Evolutionary conservation across 1,140 invertebrate genomes (phyloP).

Genomic region (Telenomus remus): DNA sequence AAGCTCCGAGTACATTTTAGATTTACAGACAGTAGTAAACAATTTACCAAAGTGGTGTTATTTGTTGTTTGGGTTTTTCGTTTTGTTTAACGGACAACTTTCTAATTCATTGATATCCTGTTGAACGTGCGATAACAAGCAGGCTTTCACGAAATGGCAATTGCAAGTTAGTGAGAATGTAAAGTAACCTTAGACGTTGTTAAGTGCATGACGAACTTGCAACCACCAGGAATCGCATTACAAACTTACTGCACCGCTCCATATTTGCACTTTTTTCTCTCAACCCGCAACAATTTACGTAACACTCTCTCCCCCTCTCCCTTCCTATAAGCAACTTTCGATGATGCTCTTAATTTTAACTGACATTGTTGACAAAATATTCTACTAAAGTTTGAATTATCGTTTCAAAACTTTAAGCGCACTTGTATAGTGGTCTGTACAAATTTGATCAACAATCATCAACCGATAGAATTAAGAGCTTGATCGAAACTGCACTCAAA

Average conservation of each 20-base stretch:
- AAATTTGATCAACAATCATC: neutral
- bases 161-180: slow-evolving; percentile 24
- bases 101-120: too few relatives aligned
- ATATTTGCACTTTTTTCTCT: slow-evolving; percentile 38
- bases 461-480: too few relatives aligned
- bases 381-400: too few relatives aligned
- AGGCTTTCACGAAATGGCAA: slow-evolving; percentile 12
- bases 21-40: neutral
- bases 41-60: neutral
- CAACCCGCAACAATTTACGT: slow-evolving; percentile 46
- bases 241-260: slow-evolving; percentile 32
- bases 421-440: slow-evolving; percentile 16
- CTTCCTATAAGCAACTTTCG: slow-evolving; percentile 31
- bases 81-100: too few relatives aligned
- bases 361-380: slow-evolving; percentile 44
- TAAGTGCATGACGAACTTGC: slow-evolving; percentile 46
- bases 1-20: slow-evolving; percentile 6
- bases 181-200: slow-evolving; percentile 37
- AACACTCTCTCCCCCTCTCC: slow-evolving; percentile 8
- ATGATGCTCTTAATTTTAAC: slow-evolving; percentile 35
- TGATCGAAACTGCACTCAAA: too few relatives aligned
- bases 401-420: slow-evolving; percentile 36
- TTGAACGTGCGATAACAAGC: slow-evolving; percentile 2
- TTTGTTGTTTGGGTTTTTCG: neutral
- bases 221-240: slow-evolving; percentile 44